These are phyloP conservation scores for Leistus spinibarbis DNA, from an alignment of 2,888 invertebrate genomes.

Conservation along the genomic window DNA sequence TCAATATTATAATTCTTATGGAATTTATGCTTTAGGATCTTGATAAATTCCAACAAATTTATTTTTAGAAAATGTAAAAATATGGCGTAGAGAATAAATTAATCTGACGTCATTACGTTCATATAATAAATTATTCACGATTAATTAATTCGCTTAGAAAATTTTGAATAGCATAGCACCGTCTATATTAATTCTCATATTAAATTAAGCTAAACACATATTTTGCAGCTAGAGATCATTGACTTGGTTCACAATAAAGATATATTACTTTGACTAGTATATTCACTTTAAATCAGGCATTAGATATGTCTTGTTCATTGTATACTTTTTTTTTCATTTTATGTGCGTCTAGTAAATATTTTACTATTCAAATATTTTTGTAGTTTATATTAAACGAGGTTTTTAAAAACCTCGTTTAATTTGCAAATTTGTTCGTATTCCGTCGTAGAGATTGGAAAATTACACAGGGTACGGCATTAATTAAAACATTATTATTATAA, in stretches of 20 bases:
- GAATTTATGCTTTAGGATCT: neutral
- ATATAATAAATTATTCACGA: neutral
- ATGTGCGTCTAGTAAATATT: no score
- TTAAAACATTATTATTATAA: neutral
- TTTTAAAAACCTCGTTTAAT: neutral
- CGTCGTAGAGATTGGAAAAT: neutral
- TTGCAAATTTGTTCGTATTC: neutral
- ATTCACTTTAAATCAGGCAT: no score
- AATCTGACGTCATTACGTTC: neutral
- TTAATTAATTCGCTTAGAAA: neutral
- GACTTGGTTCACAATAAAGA: no score
- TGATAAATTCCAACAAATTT: neutral
- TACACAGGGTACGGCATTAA: neutral
- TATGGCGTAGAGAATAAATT: neutral
- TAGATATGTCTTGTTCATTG: no score
- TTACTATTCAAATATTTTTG: no score
- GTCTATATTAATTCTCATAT: neutral
- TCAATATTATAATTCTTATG: neutral
- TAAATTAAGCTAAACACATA: neutral
- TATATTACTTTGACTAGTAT: no score
- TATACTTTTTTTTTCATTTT: no score
- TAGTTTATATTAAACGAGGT: no score
- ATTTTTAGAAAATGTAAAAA: neutral
- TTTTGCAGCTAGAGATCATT: neutral
- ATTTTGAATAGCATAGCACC: neutral